Conservation (phyloP, 2,797 vertebrate genomes). For the Pteropus rufus region DNA sequence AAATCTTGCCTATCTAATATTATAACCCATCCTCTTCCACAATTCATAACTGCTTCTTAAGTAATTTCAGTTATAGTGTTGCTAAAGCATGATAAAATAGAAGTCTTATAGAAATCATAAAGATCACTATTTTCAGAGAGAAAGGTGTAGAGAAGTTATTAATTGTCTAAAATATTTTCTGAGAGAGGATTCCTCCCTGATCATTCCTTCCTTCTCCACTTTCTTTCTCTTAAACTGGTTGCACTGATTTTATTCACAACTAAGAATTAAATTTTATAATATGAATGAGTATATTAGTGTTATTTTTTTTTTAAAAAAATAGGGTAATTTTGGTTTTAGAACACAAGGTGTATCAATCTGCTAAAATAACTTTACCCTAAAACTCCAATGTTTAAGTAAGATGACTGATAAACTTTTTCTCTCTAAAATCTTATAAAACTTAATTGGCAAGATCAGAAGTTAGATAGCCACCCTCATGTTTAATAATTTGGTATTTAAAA, state of each 20-base stretch:
- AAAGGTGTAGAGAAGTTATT: neutral
- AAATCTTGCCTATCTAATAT: neutral
- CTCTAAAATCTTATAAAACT: conserved; percentile 64
- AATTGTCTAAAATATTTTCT: neutral
- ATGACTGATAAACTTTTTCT: conserved; percentile 31
- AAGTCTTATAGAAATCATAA: neutral
- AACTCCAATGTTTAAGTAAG: neutral
- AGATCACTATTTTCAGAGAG: neutral
- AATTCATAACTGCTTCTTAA: neutral
- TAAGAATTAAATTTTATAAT: neutral
- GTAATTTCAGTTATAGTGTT: neutral
- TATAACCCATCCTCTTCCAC: neutral
- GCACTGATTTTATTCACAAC: neutral
- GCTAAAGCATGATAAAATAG: neutral
- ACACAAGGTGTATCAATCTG: neutral
- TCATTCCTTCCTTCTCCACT: neutral
- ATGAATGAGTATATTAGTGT: neutral
- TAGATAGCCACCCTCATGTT: conserved; percentile 66
- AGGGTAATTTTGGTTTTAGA: conserved; percentile 35
- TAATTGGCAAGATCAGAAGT: conserved; percentile 75
- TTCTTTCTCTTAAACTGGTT: neutral
- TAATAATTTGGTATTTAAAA: neutral
- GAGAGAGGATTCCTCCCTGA: neutral
- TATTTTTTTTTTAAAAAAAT: neutral
- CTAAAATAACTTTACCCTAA: neutral